Conservation (phyloP, 1,140 invertebrate genomes). For the Geopemphigus sp. region DNA sequence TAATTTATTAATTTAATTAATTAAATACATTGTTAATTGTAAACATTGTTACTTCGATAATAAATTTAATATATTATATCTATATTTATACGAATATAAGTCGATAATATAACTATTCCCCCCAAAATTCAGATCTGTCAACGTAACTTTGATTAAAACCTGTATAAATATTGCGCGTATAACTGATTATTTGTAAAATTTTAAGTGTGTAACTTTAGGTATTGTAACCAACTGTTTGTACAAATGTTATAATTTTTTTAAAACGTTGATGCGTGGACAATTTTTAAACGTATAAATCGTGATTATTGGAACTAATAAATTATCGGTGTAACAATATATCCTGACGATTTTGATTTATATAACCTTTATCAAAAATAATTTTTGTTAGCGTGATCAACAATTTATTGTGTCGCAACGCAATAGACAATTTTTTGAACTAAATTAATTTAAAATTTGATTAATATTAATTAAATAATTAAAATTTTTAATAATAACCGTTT, state of each 20-base stretch:
- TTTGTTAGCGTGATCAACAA: neutral
- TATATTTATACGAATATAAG: no score
- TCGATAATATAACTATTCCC: neutral
- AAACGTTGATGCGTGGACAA: neutral
- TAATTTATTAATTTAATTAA: no score
- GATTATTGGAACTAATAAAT: neutral
- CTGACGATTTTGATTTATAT: neutral
- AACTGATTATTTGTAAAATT: neutral
- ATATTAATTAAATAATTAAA: neutral
- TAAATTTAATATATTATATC: no score
- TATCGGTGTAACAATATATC: neutral
- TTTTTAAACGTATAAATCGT: neutral
- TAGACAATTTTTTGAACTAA: neutral
- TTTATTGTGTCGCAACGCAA: neutral
- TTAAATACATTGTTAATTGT: no score
- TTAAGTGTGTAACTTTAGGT: neutral
- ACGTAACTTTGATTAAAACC: slow-evolving; percentile 11
- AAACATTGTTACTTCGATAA: no score
- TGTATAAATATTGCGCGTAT: neutral
- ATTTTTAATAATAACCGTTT: neutral
- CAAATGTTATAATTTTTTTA: slow-evolving; percentile 1
- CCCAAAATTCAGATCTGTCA: neutral
- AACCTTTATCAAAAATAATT: neutral
- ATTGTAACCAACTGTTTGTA: neutral
- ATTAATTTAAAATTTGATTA: neutral